Conservation (phyloP, 2,113 vertebrate species). For the Cyrtonyx montezumae region DNA sequence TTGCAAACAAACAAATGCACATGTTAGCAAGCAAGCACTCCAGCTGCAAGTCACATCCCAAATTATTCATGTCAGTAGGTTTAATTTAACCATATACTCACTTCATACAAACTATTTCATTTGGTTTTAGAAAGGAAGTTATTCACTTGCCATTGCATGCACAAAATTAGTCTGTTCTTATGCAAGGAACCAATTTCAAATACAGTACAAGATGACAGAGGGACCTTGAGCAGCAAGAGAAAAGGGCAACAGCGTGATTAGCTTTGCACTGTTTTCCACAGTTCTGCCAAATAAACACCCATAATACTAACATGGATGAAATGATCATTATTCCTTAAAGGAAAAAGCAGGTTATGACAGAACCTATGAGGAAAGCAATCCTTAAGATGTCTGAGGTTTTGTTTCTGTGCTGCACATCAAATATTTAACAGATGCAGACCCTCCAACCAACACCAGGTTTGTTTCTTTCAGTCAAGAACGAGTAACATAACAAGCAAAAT, state of each 20-base stretch:
- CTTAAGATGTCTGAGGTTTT: background rate
- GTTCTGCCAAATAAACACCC: background rate
- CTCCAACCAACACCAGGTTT: accelerated
- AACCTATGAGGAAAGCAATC: background rate
- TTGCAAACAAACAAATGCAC: slow-evolving; percentile 90
- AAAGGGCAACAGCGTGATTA: background rate
- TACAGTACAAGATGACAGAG: background rate
- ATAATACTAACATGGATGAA: background rate
- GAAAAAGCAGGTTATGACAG: background rate
- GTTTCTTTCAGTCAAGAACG: background rate
- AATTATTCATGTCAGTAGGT: background rate
- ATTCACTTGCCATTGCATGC: background rate
- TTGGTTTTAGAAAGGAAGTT: background rate
- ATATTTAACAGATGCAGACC: background rate
- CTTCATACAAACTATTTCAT: background rate
- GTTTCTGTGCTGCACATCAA: background rate
- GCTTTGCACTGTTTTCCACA: background rate
- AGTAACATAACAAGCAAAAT: accelerated
- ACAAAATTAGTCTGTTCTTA: background rate
- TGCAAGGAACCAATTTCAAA: background rate
- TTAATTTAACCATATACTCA: background rate
- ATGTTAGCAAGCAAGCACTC: slow-evolving; percentile 81
- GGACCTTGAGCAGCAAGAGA: background rate
- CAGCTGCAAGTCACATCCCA: slow-evolving; percentile 51
- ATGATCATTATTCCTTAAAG: accelerated